Conservation (phyloP, 2,113 vertebrate species). For the Gymnorhina tibicen region DNA sequence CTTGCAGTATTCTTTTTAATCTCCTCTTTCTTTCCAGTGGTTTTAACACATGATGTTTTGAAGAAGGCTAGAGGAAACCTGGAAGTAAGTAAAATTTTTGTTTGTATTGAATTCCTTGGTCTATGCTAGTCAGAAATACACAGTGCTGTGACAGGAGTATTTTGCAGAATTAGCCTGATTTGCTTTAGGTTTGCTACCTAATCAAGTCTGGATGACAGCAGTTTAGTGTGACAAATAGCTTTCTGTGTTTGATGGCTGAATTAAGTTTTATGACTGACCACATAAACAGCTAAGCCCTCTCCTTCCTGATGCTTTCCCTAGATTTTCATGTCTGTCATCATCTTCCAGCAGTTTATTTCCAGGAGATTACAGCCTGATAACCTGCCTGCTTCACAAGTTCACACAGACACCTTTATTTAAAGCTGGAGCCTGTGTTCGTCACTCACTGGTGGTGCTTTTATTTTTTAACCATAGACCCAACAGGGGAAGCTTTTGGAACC, state of each 20-base stretch:
- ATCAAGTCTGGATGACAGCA: neutral
- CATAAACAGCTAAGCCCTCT: neutral
- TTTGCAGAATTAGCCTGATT: neutral
- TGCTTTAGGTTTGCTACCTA: neutral
- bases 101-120: neutral
- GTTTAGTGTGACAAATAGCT: neutral
- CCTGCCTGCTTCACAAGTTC: neutral
- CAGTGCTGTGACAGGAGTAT: neutral
- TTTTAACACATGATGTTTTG: constrained; percentile 86
- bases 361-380: neutral
- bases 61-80: constrained; percentile 93
- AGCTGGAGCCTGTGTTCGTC: neutral
- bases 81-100: constrained; percentile 77
- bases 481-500: neutral
- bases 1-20: neutral
- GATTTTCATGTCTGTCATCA: neutral
- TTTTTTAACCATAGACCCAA: neutral
- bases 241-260: neutral
- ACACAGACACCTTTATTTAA: neutral
- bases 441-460: neutral
- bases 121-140: neutral
- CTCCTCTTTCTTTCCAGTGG: constrained; percentile 74
- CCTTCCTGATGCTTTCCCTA: neutral
- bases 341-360: neutral
- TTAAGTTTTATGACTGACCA: constrained; percentile 1